These are phyloP conservation scores for Hermaeophaga mercurialis DNA, from an alignment of 2,888 invertebrate genomes.

Conservation along the genomic window DNA sequence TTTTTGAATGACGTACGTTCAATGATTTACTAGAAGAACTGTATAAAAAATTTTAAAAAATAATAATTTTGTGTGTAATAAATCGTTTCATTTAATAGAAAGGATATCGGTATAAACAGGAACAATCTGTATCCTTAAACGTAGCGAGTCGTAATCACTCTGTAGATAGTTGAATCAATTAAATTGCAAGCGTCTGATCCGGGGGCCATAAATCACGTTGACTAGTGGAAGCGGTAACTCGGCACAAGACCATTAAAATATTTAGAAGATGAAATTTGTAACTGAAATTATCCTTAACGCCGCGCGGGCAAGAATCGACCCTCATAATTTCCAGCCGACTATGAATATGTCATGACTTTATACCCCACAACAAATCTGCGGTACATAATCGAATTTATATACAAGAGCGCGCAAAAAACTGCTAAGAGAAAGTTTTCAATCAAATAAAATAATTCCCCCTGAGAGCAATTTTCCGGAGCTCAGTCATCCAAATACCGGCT, in stretches of 20 bases:
- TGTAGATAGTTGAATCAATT: constrained; percentile 26
- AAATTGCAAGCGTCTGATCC: constrained; percentile 23
- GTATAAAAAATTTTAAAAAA: too few species aligned
- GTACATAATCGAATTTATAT: constrained; percentile 59
- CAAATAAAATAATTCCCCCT: constrained; percentile 76
- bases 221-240: constrained; percentile 46
- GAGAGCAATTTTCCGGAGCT: constrained; percentile 72
- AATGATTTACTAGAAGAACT: too few species aligned
- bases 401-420: constrained; percentile 55
- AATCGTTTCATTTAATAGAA: background rate
- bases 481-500: constrained; percentile 57
- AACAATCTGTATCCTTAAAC: constrained; percentile 11
- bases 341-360: constrained; percentile 56
- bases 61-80: background rate
- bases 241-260: constrained; percentile 54
- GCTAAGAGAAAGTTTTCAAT: constrained; percentile 63
- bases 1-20: too few species aligned
- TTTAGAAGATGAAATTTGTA: constrained; percentile 56
- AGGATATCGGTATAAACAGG: background rate
- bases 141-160: constrained; percentile 18
- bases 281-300: constrained; percentile 54
- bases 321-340: constrained; percentile 53
- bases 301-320: constrained; percentile 50
- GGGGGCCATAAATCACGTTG: constrained; percentile 31
- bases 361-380: constrained; percentile 58